Conservation (phyloP, 2,888 invertebrate genomes). For the Eucera pruinosa region DNA sequence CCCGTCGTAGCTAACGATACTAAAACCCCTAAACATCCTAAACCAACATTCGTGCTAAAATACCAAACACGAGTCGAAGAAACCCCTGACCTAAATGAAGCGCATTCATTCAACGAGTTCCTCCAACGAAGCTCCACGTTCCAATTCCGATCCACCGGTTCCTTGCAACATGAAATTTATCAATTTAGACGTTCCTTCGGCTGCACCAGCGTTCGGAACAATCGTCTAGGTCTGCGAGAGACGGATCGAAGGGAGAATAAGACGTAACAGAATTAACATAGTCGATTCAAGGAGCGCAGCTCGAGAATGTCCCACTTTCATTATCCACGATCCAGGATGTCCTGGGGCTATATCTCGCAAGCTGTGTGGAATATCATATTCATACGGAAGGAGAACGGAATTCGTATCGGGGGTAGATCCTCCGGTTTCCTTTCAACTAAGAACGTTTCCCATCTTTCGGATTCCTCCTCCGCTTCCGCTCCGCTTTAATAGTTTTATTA, state of each 20-base stretch:
- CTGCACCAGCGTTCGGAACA: constrained; percentile 7
- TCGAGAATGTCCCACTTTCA: constrained; percentile 49
- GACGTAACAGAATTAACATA: constrained; percentile 51
- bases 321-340: constrained; percentile 34
- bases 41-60: constrained; percentile 4
- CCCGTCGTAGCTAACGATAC: background rate
- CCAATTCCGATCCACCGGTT: background rate
- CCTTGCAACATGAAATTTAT: constrained; percentile 23
- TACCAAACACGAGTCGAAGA: constrained; percentile 1
- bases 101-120: background rate
- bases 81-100: constrained; percentile 8
- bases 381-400: constrained; percentile 33
- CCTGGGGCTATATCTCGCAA: constrained; percentile 13
- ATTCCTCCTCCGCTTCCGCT: constrained; percentile 27
- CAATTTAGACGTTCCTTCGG: constrained; percentile 30
- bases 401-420: constrained; percentile 41
- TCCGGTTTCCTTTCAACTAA: constrained; percentile 21
- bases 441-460: constrained; percentile 27
- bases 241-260: background rate
- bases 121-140: constrained; percentile 3
- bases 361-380: constrained; percentile 44
- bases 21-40: background rate
- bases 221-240: background rate
- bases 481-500: constrained; percentile 51
- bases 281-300: constrained; percentile 28